Evolutionary conservation across 2,797 vertebrate species (phyloP), one percentile per base, ranked within the genome.

Genomic region (Podarcis lilfordi): DNA sequence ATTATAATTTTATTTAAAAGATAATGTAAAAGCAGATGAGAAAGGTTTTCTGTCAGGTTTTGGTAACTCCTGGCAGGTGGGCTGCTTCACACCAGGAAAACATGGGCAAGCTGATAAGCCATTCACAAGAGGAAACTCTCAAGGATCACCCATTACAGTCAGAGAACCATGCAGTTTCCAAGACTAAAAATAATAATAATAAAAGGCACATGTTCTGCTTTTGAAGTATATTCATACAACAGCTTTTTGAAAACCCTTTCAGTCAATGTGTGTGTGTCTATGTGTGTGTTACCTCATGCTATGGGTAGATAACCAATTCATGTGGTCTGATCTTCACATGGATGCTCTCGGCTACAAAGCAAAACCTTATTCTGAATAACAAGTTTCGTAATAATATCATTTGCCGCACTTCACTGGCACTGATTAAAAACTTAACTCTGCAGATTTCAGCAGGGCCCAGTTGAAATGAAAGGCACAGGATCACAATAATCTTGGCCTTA

Each of bases 351-450:
- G n/a, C 78, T 29, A 7, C 40, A 76, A 81, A 89, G 78, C 43
- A 29, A 68, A 81, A 29, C 43, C 43, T 80, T 76, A 25, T 8
- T 68, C 55, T 29, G 25, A 43, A 85, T 35, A 85, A 85, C 69
- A 66, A 1, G 66, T 89, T 85, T 81, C 72, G 79, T 72, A 85
- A 50, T 80, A 85, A 66, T 76, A 79, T 74, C 13, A 50, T 50
- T 80, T 29, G 25, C 10, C 37, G 29, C 40, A 80, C 68, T 85
- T 23, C 10, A 50, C 4, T 17, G 74, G 15, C 40, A n/a, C 59
- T 55, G 83, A 85, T 89, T 89, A 76, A 81, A 82, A 81, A 76
- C 25, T 25, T 75, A 89, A 89, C 25, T 35, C n/a, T 77, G 80
- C 23, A 45, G n/a, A 29, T 61, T 81, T 55, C 59, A 75, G 17